These are phyloP conservation scores for Austrofundulus limnaeus DNA, from an alignment of 2,113 vertebrate species.

Conservation along the genomic window DNA sequence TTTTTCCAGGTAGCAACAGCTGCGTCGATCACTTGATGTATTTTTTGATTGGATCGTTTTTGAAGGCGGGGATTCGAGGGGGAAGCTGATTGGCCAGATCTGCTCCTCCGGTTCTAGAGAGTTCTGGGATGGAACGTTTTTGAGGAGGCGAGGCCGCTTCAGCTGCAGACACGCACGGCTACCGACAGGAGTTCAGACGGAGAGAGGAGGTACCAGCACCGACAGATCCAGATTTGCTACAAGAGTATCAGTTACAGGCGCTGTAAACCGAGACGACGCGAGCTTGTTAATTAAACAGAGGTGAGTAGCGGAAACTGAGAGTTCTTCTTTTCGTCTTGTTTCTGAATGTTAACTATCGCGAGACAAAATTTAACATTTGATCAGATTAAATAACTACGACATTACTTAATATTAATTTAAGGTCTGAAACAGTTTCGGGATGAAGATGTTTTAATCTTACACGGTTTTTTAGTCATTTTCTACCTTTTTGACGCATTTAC, in stretches of 20 bases:
- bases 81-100: conserved; percentile 21
- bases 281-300: conserved; percentile 1
- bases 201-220: neutral
- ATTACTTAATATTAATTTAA: too few species aligned
- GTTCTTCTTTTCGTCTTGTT: too few species aligned
- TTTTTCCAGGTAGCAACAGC: conserved; percentile 21
- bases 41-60: conserved; percentile 42
- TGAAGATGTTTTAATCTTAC: too few species aligned
- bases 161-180: neutral
- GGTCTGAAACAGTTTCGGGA: too few species aligned
- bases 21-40: neutral
- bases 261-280: neutral
- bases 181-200: neutral
- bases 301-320: conserved; percentile 9
- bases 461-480: too few species aligned
- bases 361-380: too few species aligned
- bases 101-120: conserved; percentile 59
- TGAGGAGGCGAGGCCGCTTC: conserved; percentile 20
- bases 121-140: conserved; percentile 37
- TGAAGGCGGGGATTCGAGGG: neutral
- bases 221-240: neutral
- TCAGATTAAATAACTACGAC: too few species aligned
- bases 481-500: too few species aligned
- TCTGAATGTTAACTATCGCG: too few species aligned
- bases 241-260: neutral